Percentiles rank a stretch among this genome's conserved stretches.
phyloP scores from a whole-genome alignment of 2,888 invertebrate genomes.

The Amphipoea oculea region DNA sequence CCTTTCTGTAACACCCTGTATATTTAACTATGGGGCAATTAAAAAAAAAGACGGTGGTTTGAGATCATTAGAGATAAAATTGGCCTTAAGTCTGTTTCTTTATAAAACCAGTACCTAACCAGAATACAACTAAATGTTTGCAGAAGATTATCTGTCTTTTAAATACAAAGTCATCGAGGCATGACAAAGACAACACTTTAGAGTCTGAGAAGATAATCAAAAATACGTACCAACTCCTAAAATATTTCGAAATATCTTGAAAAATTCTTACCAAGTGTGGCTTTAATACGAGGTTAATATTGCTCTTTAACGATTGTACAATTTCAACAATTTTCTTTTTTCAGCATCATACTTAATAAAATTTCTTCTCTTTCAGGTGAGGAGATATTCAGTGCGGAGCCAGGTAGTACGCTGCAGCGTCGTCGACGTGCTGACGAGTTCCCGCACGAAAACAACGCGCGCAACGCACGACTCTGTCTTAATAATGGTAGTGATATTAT shows the following conservation, averaged over 20 bases:
- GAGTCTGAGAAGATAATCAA: background rate
- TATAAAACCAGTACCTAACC: background rate
- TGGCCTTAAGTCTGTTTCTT: background rate
- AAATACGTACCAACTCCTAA: background rate
- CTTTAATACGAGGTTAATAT: background rate
- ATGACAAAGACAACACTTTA: background rate
- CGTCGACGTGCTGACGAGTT: constrained; percentile 86
- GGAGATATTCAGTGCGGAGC: constrained; percentile 84
- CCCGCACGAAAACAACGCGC: constrained; percentile 80
- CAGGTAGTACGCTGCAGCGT: constrained; percentile 81
- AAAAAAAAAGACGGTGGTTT: background rate
- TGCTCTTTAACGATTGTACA: background rate
- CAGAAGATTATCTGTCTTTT: background rate
- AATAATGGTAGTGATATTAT: constrained; percentile 79
- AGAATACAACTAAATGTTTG: background rate
- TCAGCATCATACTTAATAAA: background rate
- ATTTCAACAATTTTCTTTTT: background rate
- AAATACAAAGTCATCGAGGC: background rate
- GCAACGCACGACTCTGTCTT: constrained; percentile 82
- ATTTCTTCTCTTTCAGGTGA: constrained; percentile 75
- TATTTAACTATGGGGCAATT: background rate
- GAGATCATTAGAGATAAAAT: background rate
- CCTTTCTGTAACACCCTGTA: too few relatives aligned
- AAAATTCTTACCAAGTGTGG: background rate
- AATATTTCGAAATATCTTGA: background rate